Conservation (phyloP, 2,888 invertebrate genomes). For the Himalopsyche kuldschensis region DNA sequence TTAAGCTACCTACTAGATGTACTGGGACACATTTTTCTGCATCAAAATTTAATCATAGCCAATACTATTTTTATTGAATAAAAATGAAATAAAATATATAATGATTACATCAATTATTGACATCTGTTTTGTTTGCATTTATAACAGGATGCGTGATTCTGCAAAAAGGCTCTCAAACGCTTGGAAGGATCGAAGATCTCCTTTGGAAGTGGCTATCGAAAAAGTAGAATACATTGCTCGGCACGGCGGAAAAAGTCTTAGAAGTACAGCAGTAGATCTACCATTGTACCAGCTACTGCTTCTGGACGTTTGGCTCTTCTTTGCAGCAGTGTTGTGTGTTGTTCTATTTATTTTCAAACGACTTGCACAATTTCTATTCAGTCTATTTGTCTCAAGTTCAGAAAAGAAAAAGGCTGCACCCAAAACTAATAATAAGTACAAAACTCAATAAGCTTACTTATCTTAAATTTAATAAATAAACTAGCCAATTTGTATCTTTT, state of each 20-base stretch:
- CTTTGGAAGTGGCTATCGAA: constrained; percentile 25
- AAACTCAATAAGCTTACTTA: background rate
- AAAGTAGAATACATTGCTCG: constrained; percentile 29
- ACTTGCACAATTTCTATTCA: background rate
- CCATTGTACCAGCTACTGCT: constrained; percentile 17
- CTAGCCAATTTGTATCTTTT: background rate
- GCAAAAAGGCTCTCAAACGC: constrained; percentile 29
- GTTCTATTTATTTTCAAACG: background rate
- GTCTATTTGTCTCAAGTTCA: background rate
- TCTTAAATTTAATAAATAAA: background rate
- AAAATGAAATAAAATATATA: too few relatives aligned
- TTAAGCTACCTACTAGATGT: too few relatives aligned
- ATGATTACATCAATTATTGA: too few relatives aligned
- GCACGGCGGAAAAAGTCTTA: constrained; percentile 29
- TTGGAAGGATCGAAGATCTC: constrained; percentile 31
- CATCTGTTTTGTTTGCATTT: background rate
- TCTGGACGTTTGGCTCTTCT: constrained; percentile 28
- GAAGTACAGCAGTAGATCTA: constrained; percentile 26
- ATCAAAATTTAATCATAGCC: too few relatives aligned
- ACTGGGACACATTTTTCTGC: too few relatives aligned
- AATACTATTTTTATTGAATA: too few relatives aligned
- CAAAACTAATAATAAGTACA: background rate
- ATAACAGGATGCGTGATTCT: constrained; percentile 28
- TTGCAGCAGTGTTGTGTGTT: background rate
- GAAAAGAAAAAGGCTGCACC: background rate